Evolutionary conservation across 1,140 invertebrate species (phyloP), one percentile per base, ranked within the genome.

Genomic region (Drosophila pruinosa): DNA sequence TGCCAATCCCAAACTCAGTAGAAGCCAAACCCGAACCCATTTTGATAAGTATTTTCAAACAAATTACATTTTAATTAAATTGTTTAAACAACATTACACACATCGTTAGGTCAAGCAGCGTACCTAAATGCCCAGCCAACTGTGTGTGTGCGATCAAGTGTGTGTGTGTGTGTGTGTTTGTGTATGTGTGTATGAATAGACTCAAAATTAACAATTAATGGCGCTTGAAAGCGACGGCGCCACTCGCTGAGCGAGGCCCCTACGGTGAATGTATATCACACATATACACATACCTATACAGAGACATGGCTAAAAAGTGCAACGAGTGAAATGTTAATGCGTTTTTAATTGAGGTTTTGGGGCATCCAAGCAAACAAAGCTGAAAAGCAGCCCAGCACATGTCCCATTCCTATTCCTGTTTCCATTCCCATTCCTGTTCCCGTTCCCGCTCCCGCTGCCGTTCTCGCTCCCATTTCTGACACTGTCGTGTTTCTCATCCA

Each of bases 61-160:
- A 90, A 90, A 90, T 90, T 90, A 90, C 89, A 90, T 90, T 90
- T 90, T 90, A 90, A 90, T 90, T 90, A 90, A 90, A 90, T 90
- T 90, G 89, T 90, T 90, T 90, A 79, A 90, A 89, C 80, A 85
- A 90, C 89, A 90, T 90, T 90, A 90, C 78, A 88, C 88, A 90
- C 81, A 83, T 83, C 88, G 72, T 88, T 88, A 88, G 82, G 83
- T 88, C 82, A 88, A 88, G 82, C 74, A 86, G 82, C 82, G 82
- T 82, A 86, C 81, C 81, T 85, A 85, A 85, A 85, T 85, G 65
- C 57, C 64, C 68, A 79, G 54, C 53, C 75, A 62, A 62, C 56
- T 75, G 54, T 72, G 43, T 47, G 39, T 45, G 58, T 36, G 31
- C n/a, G n/a, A n/a, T n/a, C n/a, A n/a, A n/a, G n/a, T 45, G 31